These are phyloP conservation scores for Pristionchus mayeri DNA, from an alignment of 2,888 invertebrate genomes.

Conservation along the genomic window DNA sequence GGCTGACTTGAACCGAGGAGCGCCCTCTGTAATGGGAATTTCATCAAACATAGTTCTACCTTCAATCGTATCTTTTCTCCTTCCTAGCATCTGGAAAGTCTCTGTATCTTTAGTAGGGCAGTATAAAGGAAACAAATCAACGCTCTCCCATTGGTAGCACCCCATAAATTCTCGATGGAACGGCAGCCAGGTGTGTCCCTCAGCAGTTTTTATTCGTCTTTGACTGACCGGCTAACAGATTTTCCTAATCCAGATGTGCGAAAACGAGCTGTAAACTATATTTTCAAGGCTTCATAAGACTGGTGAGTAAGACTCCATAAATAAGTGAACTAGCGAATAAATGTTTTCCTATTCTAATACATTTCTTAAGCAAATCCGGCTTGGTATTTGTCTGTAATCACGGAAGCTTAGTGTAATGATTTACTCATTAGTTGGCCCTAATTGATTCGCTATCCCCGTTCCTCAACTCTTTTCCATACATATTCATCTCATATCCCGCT, in stretches of 20 bases:
- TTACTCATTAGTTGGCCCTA: too few relatives aligned
- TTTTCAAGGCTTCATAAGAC: too few relatives aligned
- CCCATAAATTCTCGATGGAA: slow-evolving; percentile 1
- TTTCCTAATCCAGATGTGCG: background rate
- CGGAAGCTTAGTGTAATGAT: too few relatives aligned
- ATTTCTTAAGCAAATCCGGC: too few relatives aligned
- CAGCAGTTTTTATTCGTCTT: background rate
- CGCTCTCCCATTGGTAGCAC: background rate
- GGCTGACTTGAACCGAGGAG: slow-evolving; percentile 66
- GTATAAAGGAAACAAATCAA: background rate
- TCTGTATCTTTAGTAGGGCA: background rate
- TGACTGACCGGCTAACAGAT: background rate
- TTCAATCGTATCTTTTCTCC: background rate
- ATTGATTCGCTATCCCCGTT: too few relatives aligned
- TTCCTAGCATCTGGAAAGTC: background rate
- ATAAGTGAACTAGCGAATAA: too few relatives aligned
- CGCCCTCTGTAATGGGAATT: slow-evolving; percentile 48
- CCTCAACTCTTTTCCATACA: too few relatives aligned
- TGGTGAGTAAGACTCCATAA: too few relatives aligned
- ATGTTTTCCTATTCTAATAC: too few relatives aligned
- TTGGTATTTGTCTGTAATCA: too few relatives aligned
- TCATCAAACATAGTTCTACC: background rate
- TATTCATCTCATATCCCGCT: background rate
- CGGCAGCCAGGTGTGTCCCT: slow-evolving; percentile 16
- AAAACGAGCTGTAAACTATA: too few relatives aligned